Evolutionary conservation across 2,113 vertebrate species (phyloP).

Genomic region (Leucopternis melanops): DNA sequence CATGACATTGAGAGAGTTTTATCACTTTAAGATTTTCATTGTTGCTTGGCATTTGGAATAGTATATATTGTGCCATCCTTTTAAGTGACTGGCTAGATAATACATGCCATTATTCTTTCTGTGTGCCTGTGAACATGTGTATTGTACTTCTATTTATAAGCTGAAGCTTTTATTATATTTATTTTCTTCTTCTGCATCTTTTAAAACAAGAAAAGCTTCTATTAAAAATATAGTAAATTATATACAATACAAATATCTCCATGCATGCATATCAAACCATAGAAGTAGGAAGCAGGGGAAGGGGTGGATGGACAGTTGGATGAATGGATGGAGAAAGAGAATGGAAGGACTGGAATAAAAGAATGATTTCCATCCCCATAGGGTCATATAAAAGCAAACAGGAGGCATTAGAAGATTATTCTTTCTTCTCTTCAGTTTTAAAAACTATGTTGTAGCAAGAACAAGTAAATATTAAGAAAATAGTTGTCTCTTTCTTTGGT

Average conservation of each 20-base stretch:
- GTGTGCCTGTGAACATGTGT: slow-evolving; percentile 9
- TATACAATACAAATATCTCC: neutral
- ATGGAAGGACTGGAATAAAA: slow-evolving; percentile 48
- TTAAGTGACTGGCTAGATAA: slow-evolving; percentile 27
- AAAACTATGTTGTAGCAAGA: neutral
- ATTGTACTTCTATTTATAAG: slow-evolving; percentile 38
- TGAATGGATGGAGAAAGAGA: slow-evolving; percentile 22
- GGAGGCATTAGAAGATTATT: slow-evolving; percentile 33
- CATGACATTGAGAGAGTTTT: slow-evolving; percentile 47
- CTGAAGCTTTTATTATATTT: slow-evolving; percentile 44
- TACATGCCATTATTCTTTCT: slow-evolving; percentile 55
- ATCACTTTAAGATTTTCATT: slow-evolving; percentile 55
- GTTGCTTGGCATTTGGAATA: slow-evolving; percentile 48
- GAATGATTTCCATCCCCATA: slow-evolving; percentile 43
- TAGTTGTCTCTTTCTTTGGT: neutral
- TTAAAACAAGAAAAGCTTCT: slow-evolving; percentile 27
- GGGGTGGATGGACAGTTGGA: neutral
- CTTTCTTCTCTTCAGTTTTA: slow-evolving; percentile 36
- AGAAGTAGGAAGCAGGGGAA: slow-evolving; percentile 38
- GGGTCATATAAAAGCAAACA: slow-evolving; percentile 52
- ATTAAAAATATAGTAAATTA: slow-evolving; percentile 11
- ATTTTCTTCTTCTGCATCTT: slow-evolving; percentile 59
- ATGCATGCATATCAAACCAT: slow-evolving; percentile 56
- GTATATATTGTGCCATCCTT: neutral
- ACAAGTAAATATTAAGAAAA: slow-evolving; percentile 13